phyloP scores from a whole-genome alignment of 2,797 vertebrate genomes.

The Nannoperca australis region DNA sequence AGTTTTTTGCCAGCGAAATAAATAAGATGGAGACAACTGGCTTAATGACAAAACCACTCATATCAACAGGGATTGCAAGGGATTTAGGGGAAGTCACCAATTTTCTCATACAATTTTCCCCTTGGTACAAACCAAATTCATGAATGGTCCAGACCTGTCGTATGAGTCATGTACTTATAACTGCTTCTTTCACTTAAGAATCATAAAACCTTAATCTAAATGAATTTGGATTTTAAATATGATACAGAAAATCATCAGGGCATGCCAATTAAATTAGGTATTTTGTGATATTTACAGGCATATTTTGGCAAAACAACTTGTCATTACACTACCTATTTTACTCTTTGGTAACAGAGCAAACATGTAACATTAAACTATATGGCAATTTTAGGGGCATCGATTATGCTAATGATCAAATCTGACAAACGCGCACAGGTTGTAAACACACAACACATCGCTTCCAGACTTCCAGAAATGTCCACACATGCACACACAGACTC shows the following conservation, averaged over 20 bases:
- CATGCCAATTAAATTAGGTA: not conserved
- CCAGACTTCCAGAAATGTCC: constrained; percentile 31
- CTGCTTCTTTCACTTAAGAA: not conserved
- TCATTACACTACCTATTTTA: not conserved
- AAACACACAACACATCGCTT: no score
- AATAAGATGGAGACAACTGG: not conserved
- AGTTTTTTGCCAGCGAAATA: not conserved
- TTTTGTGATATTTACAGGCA: not conserved
- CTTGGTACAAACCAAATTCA: not conserved
- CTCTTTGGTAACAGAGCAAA: not conserved
- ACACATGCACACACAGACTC: constrained; percentile 28
- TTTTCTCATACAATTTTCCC: not conserved
- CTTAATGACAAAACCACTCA: not conserved
- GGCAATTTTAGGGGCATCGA: not conserved
- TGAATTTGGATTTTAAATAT: not conserved
- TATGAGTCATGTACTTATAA: no score
- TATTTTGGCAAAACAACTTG: no score
- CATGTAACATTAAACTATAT: not conserved
- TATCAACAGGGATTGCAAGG: not conserved
- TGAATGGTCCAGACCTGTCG: not conserved
- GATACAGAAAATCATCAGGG: not conserved
- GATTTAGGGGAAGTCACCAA: not conserved
- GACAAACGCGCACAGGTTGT: no score
- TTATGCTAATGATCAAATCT: not conserved
- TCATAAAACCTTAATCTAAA: not conserved